Percentiles rank a stretch among this genome's conserved stretches.
Conservation (phyloP, 2,888 invertebrate species). For the Netelia fuscicornis region DNA sequence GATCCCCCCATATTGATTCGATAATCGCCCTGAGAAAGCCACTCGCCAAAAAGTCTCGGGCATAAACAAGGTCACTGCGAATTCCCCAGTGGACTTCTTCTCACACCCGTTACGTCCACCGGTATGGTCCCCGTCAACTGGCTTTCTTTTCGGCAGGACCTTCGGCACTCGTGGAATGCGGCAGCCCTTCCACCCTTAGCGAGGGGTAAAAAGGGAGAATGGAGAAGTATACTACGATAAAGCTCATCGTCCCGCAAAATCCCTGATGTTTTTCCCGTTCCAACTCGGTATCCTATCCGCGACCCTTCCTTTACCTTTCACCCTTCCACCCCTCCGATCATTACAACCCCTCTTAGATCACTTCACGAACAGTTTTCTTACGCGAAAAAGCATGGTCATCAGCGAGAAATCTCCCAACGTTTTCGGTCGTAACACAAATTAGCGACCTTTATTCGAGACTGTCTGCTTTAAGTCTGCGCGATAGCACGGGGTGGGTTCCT, state of each 20-base stretch:
- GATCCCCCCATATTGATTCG: conserved; percentile 15
- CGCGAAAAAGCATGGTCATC: conserved; percentile 34
- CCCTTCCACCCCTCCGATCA: conserved; percentile 50
- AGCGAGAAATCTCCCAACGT: conserved; percentile 21
- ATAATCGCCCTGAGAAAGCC: conserved; percentile 29
- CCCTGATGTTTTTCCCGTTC: conserved; percentile 24
- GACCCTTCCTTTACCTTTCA: conserved; percentile 48
- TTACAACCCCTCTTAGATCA: conserved; percentile 37
- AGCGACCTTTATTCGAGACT: conserved; percentile 78
- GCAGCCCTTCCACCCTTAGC: background rate
- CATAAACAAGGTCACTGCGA: conserved; percentile 55
- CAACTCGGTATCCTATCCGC: conserved; percentile 4
- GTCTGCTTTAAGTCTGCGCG: conserved; percentile 83
- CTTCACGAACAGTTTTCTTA: conserved; percentile 37
- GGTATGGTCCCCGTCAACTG: background rate
- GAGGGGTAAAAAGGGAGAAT: background rate
- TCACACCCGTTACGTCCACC: background rate
- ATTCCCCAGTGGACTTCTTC: conserved; percentile 34
- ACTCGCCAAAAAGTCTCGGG: conserved; percentile 5
- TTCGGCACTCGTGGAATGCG: conserved; percentile 30
- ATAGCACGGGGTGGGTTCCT: conserved; percentile 55
- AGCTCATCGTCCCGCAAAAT: conserved; percentile 34
- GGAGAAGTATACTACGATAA: conserved; percentile 23
- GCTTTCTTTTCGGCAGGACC: conserved; percentile 1
- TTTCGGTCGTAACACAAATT: conserved; percentile 75